A percentile compares a stretch with the other conserved stretches of the same genome.
phyloP scores from a whole-genome alignment of 2,888 invertebrate species.

The Drosophila greeni region DNA sequence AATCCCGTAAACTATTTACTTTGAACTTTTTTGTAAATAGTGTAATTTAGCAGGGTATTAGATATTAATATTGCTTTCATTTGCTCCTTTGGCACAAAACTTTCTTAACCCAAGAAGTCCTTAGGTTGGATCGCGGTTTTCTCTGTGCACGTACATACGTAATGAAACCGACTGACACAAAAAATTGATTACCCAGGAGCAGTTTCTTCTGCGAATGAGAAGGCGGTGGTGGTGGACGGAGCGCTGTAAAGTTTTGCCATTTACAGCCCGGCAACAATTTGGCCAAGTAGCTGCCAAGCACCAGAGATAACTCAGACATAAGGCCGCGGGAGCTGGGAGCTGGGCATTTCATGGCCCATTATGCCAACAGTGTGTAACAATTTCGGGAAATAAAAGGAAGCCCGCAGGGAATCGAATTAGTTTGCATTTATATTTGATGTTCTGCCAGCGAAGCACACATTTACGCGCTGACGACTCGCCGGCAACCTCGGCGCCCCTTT shows the following conservation, averaged over 20 bases:
- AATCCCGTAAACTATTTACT: background rate
- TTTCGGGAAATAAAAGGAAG: constrained; percentile 46
- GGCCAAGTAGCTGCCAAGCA: constrained; percentile 63
- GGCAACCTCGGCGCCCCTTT: constrained; percentile 8
- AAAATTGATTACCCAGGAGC: constrained; percentile 52
- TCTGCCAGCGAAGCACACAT: constrained; percentile 34
- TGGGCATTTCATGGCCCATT: constrained; percentile 62
- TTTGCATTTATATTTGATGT: constrained; percentile 47
- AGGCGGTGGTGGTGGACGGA: background rate
- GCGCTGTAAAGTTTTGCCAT: constrained; percentile 53
- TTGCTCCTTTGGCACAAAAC: background rate
- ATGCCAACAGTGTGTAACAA: constrained; percentile 60
- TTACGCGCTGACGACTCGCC: constrained; percentile 2
- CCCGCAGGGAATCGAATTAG: constrained; percentile 52
- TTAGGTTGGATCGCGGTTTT: background rate
- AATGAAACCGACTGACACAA: constrained; percentile 52
- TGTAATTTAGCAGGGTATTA: background rate
- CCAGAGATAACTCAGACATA: constrained; percentile 43
- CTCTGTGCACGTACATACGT: constrained; percentile 16
- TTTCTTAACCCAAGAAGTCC: background rate
- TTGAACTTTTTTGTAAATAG: background rate
- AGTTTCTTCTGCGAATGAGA: constrained; percentile 13
- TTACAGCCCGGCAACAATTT: constrained; percentile 63
- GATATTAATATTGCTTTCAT: background rate
- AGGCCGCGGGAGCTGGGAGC: constrained; percentile 21